These are phyloP conservation scores for Drosophila varians DNA, from an alignment of 1,140 invertebrate species.

Conservation along the genomic window DNA sequence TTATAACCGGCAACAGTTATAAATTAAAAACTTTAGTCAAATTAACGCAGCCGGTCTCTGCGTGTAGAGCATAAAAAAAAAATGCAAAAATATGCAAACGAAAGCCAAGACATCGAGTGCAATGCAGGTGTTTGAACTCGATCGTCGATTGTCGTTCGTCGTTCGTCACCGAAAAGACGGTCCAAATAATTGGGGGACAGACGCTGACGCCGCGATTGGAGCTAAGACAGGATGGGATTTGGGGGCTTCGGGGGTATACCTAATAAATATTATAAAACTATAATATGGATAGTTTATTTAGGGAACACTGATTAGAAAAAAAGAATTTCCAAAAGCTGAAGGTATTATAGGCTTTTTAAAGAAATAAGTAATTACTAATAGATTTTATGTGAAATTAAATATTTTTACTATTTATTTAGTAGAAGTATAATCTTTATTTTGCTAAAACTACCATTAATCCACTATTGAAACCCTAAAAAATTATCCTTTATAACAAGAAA, in stretches of 20 bases:
- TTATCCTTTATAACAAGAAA: no score
- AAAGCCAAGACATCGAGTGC: constrained; percentile 58
- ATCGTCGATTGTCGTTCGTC: constrained; percentile 54
- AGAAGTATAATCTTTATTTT: no score
- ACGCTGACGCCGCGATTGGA: constrained; percentile 56
- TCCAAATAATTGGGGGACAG: constrained; percentile 73
- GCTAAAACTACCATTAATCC: no score
- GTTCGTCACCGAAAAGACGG: constrained; percentile 38
- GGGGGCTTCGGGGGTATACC: background rate
- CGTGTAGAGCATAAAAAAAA: constrained; percentile 55
- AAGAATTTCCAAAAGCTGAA: no score
- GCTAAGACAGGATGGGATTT: constrained; percentile 5
- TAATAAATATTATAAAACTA: background rate
- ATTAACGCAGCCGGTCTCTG: constrained; percentile 56
- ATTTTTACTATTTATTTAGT: no score
- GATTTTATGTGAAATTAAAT: background rate
- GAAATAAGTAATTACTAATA: no score
- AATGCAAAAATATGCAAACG: constrained; percentile 70
- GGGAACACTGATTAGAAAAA: no score
- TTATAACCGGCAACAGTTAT: constrained; percentile 56
- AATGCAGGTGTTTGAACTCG: constrained; percentile 80
- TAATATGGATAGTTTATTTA: background rate
- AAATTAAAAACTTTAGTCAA: constrained; percentile 72
- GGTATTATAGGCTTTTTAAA: no score
- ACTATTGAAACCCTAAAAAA: no score